Conservation (phyloP, 2,888 invertebrate species). For the Achlya flavicornis region DNA sequence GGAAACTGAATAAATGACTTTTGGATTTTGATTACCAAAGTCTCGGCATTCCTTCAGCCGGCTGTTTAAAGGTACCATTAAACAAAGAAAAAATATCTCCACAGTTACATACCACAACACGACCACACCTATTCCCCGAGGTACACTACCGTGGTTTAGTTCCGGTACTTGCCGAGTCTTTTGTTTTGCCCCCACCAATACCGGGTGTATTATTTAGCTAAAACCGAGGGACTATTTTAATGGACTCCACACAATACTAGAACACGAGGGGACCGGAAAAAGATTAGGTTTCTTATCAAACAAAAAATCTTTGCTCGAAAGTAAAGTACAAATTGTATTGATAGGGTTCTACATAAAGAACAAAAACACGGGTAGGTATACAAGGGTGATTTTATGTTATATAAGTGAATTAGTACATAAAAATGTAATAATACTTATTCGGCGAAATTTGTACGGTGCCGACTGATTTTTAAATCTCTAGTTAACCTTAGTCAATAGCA, state of each 20-base stretch:
- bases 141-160: slow-evolving; percentile 73
- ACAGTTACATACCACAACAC: slow-evolving; percentile 48
- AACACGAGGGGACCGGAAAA: slow-evolving; percentile 64
- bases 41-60: no score
- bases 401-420: not conserved
- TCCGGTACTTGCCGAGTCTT: slow-evolving; percentile 75
- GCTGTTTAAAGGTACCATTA: no score
- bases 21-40: no score
- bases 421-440: not conserved
- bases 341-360: slow-evolving; percentile 25
- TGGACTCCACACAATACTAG: slow-evolving; percentile 63
- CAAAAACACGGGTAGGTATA: no score
- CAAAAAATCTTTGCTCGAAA: slow-evolving; percentile 57
- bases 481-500: no score
- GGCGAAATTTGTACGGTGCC: no score
- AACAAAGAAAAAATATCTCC: not conserved
- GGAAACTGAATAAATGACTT: no score
- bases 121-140: slow-evolving; percentile 64
- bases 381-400: not conserved
- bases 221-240: slow-evolving; percentile 76
- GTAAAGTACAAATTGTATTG: slow-evolving; percentile 49
- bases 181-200: slow-evolving; percentile 70
- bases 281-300: slow-evolving; percentile 81
- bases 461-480: no score
- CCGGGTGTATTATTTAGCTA: slow-evolving; percentile 78